Conservation (phyloP, 2,797 vertebrate species). For the Remorina albescens region DNA sequence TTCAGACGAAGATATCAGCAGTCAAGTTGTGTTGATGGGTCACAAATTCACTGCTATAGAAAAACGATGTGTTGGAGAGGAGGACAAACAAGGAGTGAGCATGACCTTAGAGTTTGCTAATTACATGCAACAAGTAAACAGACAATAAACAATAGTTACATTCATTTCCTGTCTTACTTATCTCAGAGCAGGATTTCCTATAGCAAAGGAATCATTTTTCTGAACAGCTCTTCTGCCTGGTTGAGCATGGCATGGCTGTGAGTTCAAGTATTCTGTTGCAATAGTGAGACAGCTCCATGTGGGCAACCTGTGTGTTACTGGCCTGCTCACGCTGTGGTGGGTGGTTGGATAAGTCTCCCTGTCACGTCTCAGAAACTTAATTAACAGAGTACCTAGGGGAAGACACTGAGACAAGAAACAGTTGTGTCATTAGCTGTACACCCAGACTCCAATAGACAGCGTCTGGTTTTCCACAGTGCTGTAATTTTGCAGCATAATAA, state of each 20-base stretch:
- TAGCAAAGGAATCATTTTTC: neutral
- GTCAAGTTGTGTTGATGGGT: constrained; percentile 60
- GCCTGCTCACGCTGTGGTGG: constrained; percentile 36
- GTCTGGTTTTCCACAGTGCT: constrained; percentile 66
- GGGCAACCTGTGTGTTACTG: constrained; percentile 37
- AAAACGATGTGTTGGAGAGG: constrained; percentile 36
- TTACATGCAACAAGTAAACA: neutral
- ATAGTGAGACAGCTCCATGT: constrained; percentile 19
- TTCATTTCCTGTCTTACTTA: neutral
- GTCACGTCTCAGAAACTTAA: constrained; percentile 74
- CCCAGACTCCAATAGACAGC: constrained; percentile 61
- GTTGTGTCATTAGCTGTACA: constrained; percentile 73
- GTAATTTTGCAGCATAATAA: constrained; percentile 76
- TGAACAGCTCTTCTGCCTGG: neutral
- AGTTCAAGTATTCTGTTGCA: constrained; percentile 19
- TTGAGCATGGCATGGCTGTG: neutral
- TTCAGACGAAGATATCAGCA: constrained; percentile 59
- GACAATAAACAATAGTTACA: constrained; percentile 1
- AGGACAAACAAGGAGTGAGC: constrained; percentile 3
- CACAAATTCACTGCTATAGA: constrained; percentile 42
- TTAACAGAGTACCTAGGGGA: constrained; percentile 77
- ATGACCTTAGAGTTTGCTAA: constrained; percentile 26
- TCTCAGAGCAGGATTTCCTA: neutral
- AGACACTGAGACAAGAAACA: constrained; percentile 65
- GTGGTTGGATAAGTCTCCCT: constrained; percentile 56